Conservation (phyloP, 2,113 vertebrate species). For the Malurus elegans region DNA sequence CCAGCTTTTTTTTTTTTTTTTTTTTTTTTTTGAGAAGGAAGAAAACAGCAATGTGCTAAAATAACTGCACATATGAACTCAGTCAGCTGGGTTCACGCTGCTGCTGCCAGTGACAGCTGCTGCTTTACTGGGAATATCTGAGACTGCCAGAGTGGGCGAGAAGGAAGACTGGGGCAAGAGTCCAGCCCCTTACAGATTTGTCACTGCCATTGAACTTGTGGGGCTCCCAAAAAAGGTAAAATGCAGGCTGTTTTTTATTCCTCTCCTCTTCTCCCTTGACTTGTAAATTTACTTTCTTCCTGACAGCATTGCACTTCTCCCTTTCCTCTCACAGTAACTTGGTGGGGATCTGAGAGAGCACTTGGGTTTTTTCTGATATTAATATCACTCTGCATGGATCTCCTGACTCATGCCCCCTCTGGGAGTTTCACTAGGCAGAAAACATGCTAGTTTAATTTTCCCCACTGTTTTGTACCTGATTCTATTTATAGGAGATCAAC, state of each 20-base stretch:
- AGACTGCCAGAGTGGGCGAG: not conserved
- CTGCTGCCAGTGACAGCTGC: conserved; percentile 28
- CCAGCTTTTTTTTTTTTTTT: not conserved
- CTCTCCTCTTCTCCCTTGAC: not conserved
- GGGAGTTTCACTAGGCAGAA: not conserved
- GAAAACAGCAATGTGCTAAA: conserved; percentile 1
- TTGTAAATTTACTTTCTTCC: not conserved
- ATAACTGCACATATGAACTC: not conserved
- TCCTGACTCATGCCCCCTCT: not conserved
- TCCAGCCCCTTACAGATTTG: not conserved
- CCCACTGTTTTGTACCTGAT: not conserved
- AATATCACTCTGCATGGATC: not conserved
- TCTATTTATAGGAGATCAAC: not conserved
- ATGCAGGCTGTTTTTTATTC: not conserved
- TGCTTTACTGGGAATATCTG: not conserved
- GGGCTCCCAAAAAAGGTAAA: not conserved
- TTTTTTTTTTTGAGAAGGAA: not conserved
- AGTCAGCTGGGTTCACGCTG: not conserved
- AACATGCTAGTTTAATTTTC: not conserved
- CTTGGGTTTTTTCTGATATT: not conserved
- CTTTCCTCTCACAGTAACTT: not conserved
- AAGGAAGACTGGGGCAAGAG: not conserved
- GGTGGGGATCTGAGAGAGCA: not conserved
- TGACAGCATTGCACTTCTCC: not conserved
- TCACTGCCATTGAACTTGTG: not conserved